phyloP scores from a whole-genome alignment of 1,140 invertebrate species.

The Neodiprion lecontei region DNA sequence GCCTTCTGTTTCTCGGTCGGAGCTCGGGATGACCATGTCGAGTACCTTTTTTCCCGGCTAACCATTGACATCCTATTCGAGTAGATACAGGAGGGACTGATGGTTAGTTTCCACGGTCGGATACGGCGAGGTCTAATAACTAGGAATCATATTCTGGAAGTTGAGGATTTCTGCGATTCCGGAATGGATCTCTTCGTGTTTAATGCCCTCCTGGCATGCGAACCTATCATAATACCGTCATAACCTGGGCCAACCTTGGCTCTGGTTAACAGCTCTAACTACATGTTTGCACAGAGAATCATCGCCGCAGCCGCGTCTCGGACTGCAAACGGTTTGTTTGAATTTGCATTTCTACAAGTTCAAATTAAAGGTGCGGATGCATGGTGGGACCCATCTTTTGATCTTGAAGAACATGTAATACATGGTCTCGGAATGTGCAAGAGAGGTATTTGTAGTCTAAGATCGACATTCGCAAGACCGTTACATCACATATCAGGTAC shows the following conservation, averaged over 20 bases:
- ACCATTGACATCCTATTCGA: too few species aligned
- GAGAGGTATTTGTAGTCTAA: too few species aligned
- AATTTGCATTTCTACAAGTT: slow-evolving; percentile 49
- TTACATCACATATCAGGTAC: too few species aligned
- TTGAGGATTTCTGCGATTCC: slow-evolving; percentile 45
- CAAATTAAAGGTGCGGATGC: slow-evolving; percentile 21
- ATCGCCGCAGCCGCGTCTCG: background rate
- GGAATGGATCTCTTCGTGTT: slow-evolving; percentile 35
- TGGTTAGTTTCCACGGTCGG: background rate
- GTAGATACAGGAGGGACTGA: background rate
- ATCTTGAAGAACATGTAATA: too few species aligned
- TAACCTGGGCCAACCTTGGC: slow-evolving; percentile 48
- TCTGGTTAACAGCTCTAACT: slow-evolving; percentile 35
- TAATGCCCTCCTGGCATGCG: slow-evolving; percentile 58
- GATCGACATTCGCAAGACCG: too few species aligned
- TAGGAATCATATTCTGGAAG: slow-evolving; percentile 37
- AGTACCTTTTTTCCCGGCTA: too few species aligned
- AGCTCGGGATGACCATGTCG: too few species aligned
- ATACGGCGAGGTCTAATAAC: slow-evolving; percentile 37
- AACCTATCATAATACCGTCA: slow-evolving; percentile 44
- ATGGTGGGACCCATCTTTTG: too few species aligned
- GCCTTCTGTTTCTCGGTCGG: too few species aligned
- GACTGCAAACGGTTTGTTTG: slow-evolving; percentile 11
- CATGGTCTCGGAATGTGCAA: too few species aligned
- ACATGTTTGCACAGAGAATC: slow-evolving; percentile 37